Evolutionary conservation across 2,797 vertebrate species (phyloP).

Genomic region (Aotus griseimembra): DNA sequence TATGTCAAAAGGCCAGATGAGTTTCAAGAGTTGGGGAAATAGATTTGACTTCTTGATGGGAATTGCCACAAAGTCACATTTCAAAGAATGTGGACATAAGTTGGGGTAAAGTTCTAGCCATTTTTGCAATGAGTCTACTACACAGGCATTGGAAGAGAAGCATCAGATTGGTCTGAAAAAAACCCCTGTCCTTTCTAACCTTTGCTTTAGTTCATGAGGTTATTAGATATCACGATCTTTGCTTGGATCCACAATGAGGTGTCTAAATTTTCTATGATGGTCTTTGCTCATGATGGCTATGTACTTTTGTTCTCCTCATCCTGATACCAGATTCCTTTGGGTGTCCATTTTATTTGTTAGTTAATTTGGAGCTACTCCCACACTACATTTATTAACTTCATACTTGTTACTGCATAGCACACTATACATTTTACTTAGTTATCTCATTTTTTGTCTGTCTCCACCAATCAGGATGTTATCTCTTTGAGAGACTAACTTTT

Average conservation of each 20-base stretch:
- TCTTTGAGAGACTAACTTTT: background rate
- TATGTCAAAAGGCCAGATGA: background rate
- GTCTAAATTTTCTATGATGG: background rate
- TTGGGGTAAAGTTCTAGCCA: background rate
- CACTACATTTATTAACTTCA: background rate
- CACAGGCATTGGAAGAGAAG: background rate
- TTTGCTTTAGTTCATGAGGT: background rate
- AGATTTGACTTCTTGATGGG: background rate
- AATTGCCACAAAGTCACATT: background rate
- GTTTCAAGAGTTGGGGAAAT: background rate
- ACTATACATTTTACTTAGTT: slow-evolving; percentile 17
- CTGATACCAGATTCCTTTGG: background rate
- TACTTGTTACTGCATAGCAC: background rate
- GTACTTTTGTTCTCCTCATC: background rate
- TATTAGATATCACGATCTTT: background rate
- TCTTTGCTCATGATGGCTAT: background rate
- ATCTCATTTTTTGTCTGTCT: background rate
- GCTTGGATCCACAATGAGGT: background rate
- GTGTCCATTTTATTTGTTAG: background rate
- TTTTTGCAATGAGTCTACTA: background rate
- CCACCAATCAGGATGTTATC: background rate
- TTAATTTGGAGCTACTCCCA: background rate
- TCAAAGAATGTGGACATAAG: background rate
- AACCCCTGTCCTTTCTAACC: background rate
- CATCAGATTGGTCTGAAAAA: background rate